Percentiles rank a stretch among this genome's conserved stretches.
Conservation (phyloP, 2,113 vertebrate genomes). For the Emydura subglobosa region DNA sequence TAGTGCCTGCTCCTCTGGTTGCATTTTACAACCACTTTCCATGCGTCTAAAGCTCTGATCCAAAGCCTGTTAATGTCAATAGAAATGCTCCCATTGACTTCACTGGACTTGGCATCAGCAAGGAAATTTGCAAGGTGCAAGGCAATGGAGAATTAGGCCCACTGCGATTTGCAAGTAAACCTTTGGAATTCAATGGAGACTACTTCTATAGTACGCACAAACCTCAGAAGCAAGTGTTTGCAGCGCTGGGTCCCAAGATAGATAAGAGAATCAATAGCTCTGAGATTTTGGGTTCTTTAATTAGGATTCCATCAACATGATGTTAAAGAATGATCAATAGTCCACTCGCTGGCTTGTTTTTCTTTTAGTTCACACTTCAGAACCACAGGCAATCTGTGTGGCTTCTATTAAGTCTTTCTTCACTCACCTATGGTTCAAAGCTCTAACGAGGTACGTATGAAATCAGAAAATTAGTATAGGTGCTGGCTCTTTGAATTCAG, state of each 20-base stretch:
- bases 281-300: neutral
- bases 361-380: neutral
- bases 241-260: neutral
- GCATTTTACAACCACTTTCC: slow-evolving; percentile 1
- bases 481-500: neutral
- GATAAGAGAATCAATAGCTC: neutral
- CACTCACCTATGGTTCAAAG: neutral
- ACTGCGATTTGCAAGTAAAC: neutral
- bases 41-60: neutral
- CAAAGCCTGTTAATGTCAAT: neutral
- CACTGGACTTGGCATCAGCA: neutral
- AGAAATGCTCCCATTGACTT: fast-evolving
- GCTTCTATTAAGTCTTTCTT: neutral
- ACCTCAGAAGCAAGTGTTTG: neutral
- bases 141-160: neutral
- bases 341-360: neutral
- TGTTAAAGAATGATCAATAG: fast-evolving
- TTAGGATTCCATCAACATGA: neutral
- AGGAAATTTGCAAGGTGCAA: neutral
- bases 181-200: neutral
- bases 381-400: neutral
- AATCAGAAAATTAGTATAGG: neutral
- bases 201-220: neutral
- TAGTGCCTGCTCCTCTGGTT: neutral
- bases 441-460: neutral